Percentiles rank a stretch among this genome's conserved stretches.
phyloP scores from a whole-genome alignment of 2,113 vertebrate species.

The Neotoma lepida region DNA sequence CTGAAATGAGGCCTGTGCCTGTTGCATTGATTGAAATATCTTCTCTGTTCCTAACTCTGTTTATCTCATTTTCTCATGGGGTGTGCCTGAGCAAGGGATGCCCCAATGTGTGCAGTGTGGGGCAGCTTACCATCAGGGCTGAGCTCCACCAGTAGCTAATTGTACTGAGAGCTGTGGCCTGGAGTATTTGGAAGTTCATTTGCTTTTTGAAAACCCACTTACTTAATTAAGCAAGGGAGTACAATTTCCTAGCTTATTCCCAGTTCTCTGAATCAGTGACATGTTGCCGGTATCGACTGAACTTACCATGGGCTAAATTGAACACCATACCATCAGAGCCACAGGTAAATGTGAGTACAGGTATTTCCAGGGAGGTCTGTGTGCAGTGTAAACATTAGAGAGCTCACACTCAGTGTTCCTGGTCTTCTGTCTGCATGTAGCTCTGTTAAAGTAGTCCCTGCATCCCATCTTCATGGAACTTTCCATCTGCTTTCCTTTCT shows the following conservation, averaged over 20 bases:
- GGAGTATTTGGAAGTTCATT: conserved; percentile 49
- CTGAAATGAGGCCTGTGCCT: conserved; percentile 60
- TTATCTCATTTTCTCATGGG: conserved; percentile 61
- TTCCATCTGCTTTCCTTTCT: neutral
- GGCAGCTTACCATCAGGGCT: neutral
- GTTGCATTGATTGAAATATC: conserved; percentile 63
- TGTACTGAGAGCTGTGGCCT: conserved; percentile 50
- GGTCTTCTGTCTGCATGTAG: neutral
- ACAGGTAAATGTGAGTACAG: neutral
- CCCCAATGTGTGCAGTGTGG: conserved; percentile 31
- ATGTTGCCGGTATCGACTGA: neutral
- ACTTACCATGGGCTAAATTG: neutral
- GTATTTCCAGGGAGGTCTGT: neutral
- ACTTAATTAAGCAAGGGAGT: conserved; percentile 73
- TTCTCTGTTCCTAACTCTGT: conserved; percentile 68
- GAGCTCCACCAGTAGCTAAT: conserved; percentile 41
- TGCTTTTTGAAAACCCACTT: conserved; percentile 52
- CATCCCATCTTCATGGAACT: conserved; percentile 30
- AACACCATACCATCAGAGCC: neutral
- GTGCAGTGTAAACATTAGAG: neutral
- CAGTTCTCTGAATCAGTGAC: conserved; percentile 32
- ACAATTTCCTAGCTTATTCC: conserved; percentile 60
- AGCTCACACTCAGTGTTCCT: neutral
- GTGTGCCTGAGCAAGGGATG: conserved; percentile 36
- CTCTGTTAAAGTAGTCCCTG: neutral